These are phyloP conservation scores for Formica exsecta DNA, from an alignment of 1,140 invertebrate species.

Conservation along the genomic window DNA sequence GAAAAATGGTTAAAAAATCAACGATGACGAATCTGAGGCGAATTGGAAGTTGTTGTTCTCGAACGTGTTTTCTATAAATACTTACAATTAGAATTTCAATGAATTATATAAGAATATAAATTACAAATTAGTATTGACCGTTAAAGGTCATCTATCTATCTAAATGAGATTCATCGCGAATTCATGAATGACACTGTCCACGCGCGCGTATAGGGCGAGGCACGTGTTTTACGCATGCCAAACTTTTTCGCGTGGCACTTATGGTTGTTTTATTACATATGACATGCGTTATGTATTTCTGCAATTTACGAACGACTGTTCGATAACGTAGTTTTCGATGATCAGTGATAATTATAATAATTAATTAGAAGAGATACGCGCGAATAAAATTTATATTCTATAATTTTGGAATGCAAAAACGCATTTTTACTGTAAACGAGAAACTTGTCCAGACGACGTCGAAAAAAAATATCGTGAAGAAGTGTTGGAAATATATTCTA, in stretches of 20 bases:
- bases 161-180: slow-evolving; percentile 21
- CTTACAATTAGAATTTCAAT: neutral
- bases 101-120: slow-evolving; percentile 17
- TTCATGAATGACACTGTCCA: slow-evolving; percentile 14
- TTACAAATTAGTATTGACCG: slow-evolving; percentile 1
- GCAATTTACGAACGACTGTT: neutral
- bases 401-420: neutral
- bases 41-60: neutral
- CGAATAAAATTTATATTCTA: neutral
- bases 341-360: neutral
- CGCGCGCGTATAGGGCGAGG: neutral
- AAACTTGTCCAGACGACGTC: neutral
- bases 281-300: neutral
- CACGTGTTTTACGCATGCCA: neutral
- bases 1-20: neutral
- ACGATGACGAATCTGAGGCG: neutral
- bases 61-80: slow-evolving; percentile 10
- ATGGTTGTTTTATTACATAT: neutral
- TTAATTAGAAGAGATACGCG: neutral
- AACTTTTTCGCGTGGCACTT: slow-evolving; percentile 4
- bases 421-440: neutral
- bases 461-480: neutral
- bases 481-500: neutral
- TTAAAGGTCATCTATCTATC: slow-evolving; percentile 32
- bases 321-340: neutral